A percentile compares a stretch with the other conserved stretches of the same genome.
phyloP scores from a whole-genome alignment of 2,113 vertebrate species.

The Pachypanchax playfairii region DNA sequence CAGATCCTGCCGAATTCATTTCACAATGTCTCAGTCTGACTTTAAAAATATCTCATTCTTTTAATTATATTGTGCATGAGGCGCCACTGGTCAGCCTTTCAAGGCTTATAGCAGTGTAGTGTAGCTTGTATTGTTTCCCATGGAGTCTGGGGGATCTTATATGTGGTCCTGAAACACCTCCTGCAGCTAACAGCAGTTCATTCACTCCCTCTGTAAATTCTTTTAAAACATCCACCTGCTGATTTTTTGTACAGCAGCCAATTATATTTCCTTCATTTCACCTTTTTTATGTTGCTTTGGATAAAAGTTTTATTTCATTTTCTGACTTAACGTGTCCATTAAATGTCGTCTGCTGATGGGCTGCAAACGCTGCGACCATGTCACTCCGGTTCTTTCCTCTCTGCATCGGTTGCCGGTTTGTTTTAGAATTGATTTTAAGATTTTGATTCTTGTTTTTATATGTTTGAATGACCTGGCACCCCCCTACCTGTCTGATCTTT shows the following conservation, averaged over 20 bases:
- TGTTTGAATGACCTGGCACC: no score
- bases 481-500: no score
- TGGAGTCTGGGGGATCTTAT: conserved; percentile 9
- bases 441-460: no score
- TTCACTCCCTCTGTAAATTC: conserved; percentile 14
- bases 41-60: conserved; percentile 1
- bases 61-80: conserved; percentile 2
- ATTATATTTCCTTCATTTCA: background rate
- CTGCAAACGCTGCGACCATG: no score
- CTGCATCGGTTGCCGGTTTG: no score
- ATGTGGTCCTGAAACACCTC: conserved; percentile 14
- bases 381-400: no score
- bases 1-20: background rate
- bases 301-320: conserved; percentile 3
- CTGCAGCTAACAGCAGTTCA: conserved; percentile 14
- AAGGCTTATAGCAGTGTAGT: background rate
- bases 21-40: background rate
- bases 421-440: no score
- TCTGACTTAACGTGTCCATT: background rate
- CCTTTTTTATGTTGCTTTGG: background rate
- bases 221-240: conserved; percentile 17
- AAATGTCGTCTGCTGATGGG: no score
- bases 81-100: conserved; percentile 12
- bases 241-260: background rate
- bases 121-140: conserved; percentile 9